Evolutionary conservation across 2,797 vertebrate species (phyloP).

Genomic region (Urocyon cinereoargenteus): DNA sequence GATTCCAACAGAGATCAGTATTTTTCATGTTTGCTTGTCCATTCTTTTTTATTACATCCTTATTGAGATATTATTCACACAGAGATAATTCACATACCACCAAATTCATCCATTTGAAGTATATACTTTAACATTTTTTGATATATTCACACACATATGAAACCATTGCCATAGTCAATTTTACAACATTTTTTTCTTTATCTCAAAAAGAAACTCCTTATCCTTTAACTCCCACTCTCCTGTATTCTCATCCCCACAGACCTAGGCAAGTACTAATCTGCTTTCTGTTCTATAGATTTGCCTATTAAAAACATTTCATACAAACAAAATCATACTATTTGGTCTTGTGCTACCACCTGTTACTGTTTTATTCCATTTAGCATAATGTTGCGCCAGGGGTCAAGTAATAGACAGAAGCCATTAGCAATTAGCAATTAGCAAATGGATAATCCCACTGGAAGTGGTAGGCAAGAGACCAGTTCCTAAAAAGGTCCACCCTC

Average conservation of each 20-base stretch:
- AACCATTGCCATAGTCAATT: neutral
- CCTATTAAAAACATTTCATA: neutral
- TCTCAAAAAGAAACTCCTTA: neutral
- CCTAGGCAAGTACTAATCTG: neutral
- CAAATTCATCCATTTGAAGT: no score
- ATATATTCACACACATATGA: neutral
- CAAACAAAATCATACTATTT: neutral
- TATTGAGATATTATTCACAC: neutral
- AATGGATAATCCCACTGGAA: neutral
- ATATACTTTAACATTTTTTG: neutral
- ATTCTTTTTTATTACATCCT: neutral
- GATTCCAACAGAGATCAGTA: neutral
- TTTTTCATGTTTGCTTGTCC: neutral
- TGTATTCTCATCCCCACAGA: neutral
- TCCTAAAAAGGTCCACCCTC: neutral
- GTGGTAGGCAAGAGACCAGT: neutral
- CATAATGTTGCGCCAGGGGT: neutral
- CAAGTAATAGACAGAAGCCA: neutral
- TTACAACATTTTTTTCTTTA: neutral
- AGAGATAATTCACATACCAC: neutral
- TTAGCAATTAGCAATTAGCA: neutral
- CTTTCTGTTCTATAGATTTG: neutral
- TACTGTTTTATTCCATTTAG: neutral
- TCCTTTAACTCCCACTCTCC: neutral
- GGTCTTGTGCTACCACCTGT: neutral